These are phyloP conservation scores for Druceiella hillmani DNA, from an alignment of 2,888 invertebrate species.

Conservation along the genomic window DNA sequence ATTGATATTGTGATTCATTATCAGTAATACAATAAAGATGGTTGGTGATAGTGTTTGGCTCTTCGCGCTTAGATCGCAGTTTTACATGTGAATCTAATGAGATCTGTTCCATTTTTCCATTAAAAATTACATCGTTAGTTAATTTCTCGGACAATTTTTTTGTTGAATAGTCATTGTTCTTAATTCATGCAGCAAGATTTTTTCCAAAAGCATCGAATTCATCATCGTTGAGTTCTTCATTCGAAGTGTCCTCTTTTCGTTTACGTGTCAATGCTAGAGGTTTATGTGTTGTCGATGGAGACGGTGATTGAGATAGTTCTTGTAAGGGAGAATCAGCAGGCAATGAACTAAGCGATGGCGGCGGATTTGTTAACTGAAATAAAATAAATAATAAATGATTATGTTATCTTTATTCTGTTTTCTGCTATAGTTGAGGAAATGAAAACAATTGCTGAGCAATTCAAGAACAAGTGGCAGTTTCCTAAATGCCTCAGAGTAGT, in stretches of 20 bases:
- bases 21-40: no score
- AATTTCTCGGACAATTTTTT: constrained; percentile 17
- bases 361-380: constrained; percentile 8
- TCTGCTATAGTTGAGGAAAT: constrained; percentile 10
- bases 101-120: constrained; percentile 4
- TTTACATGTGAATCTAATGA: constrained; percentile 1
- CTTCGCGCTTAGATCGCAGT: no score
- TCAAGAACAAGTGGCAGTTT: constrained; percentile 10
- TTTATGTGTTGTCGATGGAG: constrained; percentile 6
- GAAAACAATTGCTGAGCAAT: constrained; percentile 11
- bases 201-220: constrained; percentile 16
- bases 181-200: constrained; percentile 10
- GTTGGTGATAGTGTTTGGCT: no score
- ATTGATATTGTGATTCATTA: no score
- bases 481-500: not conserved
- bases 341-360: constrained; percentile 10
- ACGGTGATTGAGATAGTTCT: constrained; percentile 5
- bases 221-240: constrained; percentile 4
- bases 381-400: constrained; percentile 8
- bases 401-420: constrained; percentile 10
- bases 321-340: no score
- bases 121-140: constrained; percentile 14
- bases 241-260: constrained; percentile 14
- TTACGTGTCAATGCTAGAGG: constrained; percentile 10
- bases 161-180: constrained; percentile 16